A percentile compares a stretch with the other conserved stretches of the same genome.
Evolutionary conservation across 2,888 invertebrate genomes (phyloP).

Genomic region (Drosophila infuscata): DNA sequence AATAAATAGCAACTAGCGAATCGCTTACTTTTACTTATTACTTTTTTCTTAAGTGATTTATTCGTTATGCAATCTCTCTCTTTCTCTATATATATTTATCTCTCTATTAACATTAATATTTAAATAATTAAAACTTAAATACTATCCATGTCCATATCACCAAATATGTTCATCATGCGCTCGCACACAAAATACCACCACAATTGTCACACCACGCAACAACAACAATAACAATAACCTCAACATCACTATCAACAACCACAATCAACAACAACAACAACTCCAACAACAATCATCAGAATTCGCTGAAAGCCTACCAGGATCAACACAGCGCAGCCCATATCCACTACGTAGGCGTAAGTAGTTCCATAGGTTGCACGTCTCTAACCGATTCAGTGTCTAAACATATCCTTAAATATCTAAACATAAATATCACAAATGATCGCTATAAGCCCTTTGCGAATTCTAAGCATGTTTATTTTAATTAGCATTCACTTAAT

Average conservation of each 20-base stretch:
- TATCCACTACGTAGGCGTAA: slow-evolving; percentile 94
- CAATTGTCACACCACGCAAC: slow-evolving; percentile 37
- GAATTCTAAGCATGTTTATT: slow-evolving; percentile 17
- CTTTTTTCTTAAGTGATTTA: slow-evolving; percentile 13
- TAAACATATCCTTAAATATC: slow-evolving; percentile 26
- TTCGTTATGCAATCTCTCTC: slow-evolving; percentile 35
- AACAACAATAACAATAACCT: slow-evolving; percentile 41
- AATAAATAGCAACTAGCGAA: neutral
- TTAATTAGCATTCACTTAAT: slow-evolving; percentile 16
- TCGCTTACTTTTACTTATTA: no score
- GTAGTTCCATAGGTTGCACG: slow-evolving; percentile 85
- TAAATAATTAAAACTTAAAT: slow-evolving; percentile 52
- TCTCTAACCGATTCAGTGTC: slow-evolving; percentile 40
- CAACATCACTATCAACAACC: slow-evolving; percentile 37
- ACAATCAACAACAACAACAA: slow-evolving; percentile 29
- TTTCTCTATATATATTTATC: slow-evolving; percentile 15
- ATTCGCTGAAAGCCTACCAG: slow-evolving; percentile 94
- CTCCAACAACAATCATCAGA: slow-evolving; percentile 86
- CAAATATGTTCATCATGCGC: slow-evolving; percentile 58
- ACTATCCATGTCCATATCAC: slow-evolving; percentile 62
- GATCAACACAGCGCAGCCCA: slow-evolving; percentile 93
- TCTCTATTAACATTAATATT: slow-evolving; percentile 31
- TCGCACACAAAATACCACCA: slow-evolving; percentile 34
- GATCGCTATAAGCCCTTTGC: slow-evolving; percentile 3
- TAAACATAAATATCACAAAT: slow-evolving; percentile 17